phyloP scores from a whole-genome alignment of 2,797 vertebrate species.

The Danio tinwini region DNA sequence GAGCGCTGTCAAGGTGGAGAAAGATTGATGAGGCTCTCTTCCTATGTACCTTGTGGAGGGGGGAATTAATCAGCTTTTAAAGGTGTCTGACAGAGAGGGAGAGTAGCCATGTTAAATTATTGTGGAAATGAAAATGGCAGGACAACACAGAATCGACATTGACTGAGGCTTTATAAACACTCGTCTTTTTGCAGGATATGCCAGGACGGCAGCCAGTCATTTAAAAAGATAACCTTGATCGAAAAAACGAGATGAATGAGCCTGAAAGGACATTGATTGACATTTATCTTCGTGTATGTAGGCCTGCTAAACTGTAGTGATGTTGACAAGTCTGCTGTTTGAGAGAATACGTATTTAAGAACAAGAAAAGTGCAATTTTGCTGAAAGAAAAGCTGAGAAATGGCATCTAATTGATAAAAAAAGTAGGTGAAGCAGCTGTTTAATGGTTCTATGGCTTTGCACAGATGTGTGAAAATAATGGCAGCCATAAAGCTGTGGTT shows the following conservation, averaged over 20 bases:
- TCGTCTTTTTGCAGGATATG: neutral
- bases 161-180: conserved; percentile 28
- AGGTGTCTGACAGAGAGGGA: conserved; percentile 10
- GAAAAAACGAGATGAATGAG: neutral
- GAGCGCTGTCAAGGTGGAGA: conserved; percentile 47
- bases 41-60: neutral
- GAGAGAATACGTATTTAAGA: conserved; percentile 17
- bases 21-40: conserved; percentile 54
- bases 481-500: conserved; percentile 23
- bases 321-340: conserved; percentile 15
- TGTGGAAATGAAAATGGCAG: conserved; percentile 37
- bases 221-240: conserved; percentile 1
- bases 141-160: conserved; percentile 27
- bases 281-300: conserved; percentile 3
- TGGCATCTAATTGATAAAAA: neutral
- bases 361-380: conserved; percentile 5
- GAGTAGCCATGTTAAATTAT: conserved; percentile 40
- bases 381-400: conserved; percentile 44
- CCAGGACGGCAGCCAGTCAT: neutral
- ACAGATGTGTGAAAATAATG: conserved; percentile 36
- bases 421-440: conserved; percentile 2
- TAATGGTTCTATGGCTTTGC: conserved; percentile 25
- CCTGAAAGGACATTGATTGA: conserved; percentile 24
- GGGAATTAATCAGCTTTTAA: conserved; percentile 43
- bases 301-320: neutral